A percentile compares a stretch with the other conserved stretches of the same genome.
Evolutionary conservation across 2,113 vertebrate species (phyloP).

Genomic region (Romanogobio albipinnatus): DNA sequence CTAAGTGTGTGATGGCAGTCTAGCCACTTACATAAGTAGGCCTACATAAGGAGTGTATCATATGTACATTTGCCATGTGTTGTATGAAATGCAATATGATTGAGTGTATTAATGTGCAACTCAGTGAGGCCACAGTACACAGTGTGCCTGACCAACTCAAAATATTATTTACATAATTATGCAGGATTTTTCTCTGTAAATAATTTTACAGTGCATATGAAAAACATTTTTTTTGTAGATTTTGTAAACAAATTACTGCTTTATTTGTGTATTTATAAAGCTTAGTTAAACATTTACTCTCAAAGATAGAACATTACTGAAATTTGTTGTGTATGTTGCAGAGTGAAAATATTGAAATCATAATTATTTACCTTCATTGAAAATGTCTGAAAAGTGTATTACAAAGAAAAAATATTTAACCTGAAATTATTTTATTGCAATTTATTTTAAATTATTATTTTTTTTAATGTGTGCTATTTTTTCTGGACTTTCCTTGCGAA

Average conservation of each 20-base stretch:
- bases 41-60: constrained; percentile 2
- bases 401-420: background rate
- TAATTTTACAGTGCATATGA: background rate
- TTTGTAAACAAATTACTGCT: background rate
- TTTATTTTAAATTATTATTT: background rate
- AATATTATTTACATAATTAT: background rate
- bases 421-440: background rate
- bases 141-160: background rate
- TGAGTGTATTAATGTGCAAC: background rate
- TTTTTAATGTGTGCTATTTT: background rate
- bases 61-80: constrained; percentile 21
- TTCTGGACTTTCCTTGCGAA: background rate
- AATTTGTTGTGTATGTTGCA: background rate
- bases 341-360: background rate
- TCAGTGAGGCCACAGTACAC: background rate
- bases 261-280: background rate
- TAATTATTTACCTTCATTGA: background rate
- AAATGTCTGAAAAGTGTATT: background rate
- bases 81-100: constrained; percentile 21
- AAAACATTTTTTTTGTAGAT: background rate
- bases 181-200: background rate
- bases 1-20: constrained; percentile 7
- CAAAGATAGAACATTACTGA: background rate
- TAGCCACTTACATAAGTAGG: constrained; percentile 8
- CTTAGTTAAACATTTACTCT: background rate